Evolutionary conservation across 2,113 vertebrate species (phyloP), one percentile per base, ranked within the genome.

Genomic region (Gymnorhina tibicen): DNA sequence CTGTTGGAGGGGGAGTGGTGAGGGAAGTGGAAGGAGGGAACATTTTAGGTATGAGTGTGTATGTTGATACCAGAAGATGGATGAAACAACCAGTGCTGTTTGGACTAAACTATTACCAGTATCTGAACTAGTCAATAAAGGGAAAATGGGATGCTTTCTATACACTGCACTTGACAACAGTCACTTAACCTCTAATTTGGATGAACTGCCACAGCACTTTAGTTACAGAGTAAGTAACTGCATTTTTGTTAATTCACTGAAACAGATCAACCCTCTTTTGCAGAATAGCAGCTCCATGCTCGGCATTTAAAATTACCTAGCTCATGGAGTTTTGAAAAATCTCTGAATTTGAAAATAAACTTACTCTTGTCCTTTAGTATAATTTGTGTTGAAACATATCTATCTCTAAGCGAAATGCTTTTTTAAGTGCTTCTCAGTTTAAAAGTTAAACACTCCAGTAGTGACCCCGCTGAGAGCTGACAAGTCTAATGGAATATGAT

Each of bases 391-490:
- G 42, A 92, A 85, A 85, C 24, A 68, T 37, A 60, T 73, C 81
- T 53, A 63, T 87, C 60, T 85, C 49, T 70, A 96, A 81, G 20
- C 27, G 7, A 72, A 37, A 69, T 44, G 7, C 7, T 47, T 95
- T 95, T 96, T 89, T n/a, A 96, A 93, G 58, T 87, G 73, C 12
- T 94, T 50, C 62, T 93, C 58, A 81, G 64, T 95, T 97, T 83
- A 87, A 94, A 96, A 97, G 76, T 92, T 87, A 95, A 95, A 93
- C 39, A 39, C 59, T 95, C 85, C 15, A 97, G 58, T 91, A 90
- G 63, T 21, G 30, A 95, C 80, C 68, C 87, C 35, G 53, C 20
- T 83, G 52, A 58, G 85, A 95, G 42, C 33, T 97, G 93, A 92
- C 42, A 96, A 94, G 44, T 39, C 42, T 97, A 96, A 96, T 85